Evolutionary conservation across 2,797 vertebrate genomes (phyloP).

Genomic region (Gymnothorax reevesii): DNA sequence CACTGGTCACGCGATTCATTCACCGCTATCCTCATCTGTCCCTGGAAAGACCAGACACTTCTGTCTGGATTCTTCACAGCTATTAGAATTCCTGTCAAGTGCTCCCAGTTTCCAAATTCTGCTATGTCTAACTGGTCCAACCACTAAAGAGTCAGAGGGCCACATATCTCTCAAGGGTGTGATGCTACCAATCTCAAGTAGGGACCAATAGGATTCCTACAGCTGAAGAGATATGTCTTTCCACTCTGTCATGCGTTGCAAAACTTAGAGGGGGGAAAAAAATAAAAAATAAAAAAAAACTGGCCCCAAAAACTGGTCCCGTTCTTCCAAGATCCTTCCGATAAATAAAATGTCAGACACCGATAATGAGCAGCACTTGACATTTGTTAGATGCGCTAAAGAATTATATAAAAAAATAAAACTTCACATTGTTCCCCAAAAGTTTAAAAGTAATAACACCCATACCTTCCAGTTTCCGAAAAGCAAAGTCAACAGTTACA

Average conservation of each 20-base stretch:
- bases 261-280: background rate
- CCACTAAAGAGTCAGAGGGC: background rate
- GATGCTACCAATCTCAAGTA: conserved; percentile 12
- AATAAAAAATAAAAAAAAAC: too few relatives aligned
- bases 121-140: background rate
- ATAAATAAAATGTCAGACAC: background rate
- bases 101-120: background rate
- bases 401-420: background rate
- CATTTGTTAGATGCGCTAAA: background rate
- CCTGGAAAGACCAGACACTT: background rate
- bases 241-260: background rate
- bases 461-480: background rate
- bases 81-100: background rate
- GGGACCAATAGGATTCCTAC: background rate
- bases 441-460: background rate
- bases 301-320: background rate
- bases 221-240: background rate
- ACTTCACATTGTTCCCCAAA: background rate
- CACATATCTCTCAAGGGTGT: background rate
- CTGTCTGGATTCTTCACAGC: background rate
- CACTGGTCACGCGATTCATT: background rate
- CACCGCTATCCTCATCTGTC: background rate
- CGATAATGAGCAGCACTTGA: background rate
- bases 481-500: background rate
- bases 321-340: background rate